Evolutionary conservation across 2,888 invertebrate species (phyloP), one percentile per base, ranked within the genome.

Genomic region (Platycheirus albimanus): DNA sequence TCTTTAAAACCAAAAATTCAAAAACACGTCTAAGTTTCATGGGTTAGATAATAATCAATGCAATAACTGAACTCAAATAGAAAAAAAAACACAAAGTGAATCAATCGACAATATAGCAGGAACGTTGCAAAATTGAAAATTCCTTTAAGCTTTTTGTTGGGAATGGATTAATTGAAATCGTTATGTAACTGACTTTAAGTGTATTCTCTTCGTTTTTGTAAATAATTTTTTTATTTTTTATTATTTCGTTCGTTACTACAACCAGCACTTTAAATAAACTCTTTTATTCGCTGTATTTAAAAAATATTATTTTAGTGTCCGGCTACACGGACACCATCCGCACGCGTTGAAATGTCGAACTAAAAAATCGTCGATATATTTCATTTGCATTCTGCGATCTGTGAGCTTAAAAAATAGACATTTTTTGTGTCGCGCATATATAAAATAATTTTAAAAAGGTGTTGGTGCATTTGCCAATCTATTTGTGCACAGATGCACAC

Each of bases 291-390:
- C 43, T 76, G 30, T 52, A 52, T n/a, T 36, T 38, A 66, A 67
- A 36, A 74, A 69, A 83, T 78, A 61, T 79, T 58, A 85, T 86
- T 84, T 38, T 28, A 87, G 85, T 85, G 85, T 84, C 85, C 86
- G 85, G 85, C 79, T 84, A 81, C 85, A 87, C 87, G 88, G 86
- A 87, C 87, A 87, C 87, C 87, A 87, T 87, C 86, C 87, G 88
- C 86, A 88, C 87, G 86, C 86, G 87, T 88, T 85, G 91, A 86
- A 86, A 86, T 85, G 75, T 86, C 86, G 87, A 88, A 89, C 89
- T 88, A 84, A 89, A 87, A 85, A 86, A 85, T 56, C 71, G 41
- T 33, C 28, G 52, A 36, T 56, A 67, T 70, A 67, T 71, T 66
- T 72, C 54, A 77, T 64, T 72, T 69, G 71, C 71, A 72, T 63